Percentiles rank a stretch among this genome's conserved stretches.
These are phyloP conservation scores for Luperina nickerlii DNA, from an alignment of 2,888 invertebrate species.

Conservation along the genomic window DNA sequence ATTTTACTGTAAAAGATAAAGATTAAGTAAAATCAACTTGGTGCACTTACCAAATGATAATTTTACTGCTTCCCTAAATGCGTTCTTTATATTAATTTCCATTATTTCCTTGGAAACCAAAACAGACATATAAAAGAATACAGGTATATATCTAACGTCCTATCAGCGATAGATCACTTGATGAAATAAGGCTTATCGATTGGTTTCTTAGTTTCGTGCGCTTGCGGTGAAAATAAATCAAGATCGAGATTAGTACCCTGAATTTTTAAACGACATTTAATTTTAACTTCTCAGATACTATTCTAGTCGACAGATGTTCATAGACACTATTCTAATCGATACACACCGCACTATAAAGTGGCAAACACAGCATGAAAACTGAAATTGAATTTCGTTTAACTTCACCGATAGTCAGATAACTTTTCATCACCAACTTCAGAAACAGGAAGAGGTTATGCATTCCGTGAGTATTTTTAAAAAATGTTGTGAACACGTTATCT, in stretches of 20 bases:
- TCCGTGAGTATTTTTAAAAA: neutral
- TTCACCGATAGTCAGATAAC: neutral
- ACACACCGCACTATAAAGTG: neutral
- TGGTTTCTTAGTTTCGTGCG: neutral
- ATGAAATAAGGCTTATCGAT: constrained; percentile 19
- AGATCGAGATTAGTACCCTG: neutral
- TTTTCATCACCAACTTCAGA: neutral
- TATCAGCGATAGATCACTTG: neutral
- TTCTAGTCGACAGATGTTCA: neutral
- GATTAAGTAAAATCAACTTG: neutral
- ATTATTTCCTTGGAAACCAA: constrained; percentile 60
- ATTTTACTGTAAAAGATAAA: neutral
- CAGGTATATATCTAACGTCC: neutral
- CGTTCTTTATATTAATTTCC: constrained; percentile 80
- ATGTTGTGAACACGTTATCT: neutral
- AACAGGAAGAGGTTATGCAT: neutral
- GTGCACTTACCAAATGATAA: constrained; percentile 73
- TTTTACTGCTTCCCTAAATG: constrained; percentile 74
- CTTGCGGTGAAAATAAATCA: constrained; percentile 1
- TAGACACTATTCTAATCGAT: neutral
- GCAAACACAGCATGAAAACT: neutral
- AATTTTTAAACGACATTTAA: neutral
- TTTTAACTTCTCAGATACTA: neutral
- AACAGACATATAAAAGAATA: neutral
- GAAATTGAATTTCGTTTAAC: neutral